phyloP scores from a whole-genome alignment of 2,113 vertebrate species.

The Percopsis transmontana region DNA sequence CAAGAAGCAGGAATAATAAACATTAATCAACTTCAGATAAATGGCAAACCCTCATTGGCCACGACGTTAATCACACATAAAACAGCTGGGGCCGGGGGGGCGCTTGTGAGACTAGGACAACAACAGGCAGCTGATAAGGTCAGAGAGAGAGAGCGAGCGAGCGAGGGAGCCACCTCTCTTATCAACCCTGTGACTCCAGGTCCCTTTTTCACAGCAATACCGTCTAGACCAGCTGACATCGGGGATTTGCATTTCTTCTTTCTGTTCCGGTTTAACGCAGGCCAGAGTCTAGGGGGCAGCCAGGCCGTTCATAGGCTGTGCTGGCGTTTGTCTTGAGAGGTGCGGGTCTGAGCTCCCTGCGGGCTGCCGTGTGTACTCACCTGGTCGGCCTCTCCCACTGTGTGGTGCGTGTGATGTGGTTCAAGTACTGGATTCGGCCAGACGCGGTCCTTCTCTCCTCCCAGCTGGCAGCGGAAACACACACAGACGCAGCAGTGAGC shows the following conservation, averaged over 20 bases:
- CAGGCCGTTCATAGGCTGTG: conserved; percentile 16
- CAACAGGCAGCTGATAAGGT: conserved; percentile 9
- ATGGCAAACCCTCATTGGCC: not conserved
- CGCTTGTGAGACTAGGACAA: not conserved
- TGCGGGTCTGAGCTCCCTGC: conserved; percentile 40
- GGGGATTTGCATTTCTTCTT: not conserved
- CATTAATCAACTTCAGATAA: conserved; percentile 3
- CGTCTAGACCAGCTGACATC: conserved; percentile 31
- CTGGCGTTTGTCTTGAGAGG: conserved; percentile 36
- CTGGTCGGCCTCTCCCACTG: conserved; percentile 98
- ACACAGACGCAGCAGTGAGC: conserved; percentile 43
- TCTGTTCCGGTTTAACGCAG: conserved; percentile 18
- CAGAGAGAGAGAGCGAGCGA: not conserved
- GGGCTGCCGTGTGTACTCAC: conserved; percentile 73
- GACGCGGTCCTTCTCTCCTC: conserved; percentile 96
- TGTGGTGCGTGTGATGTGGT: conserved; percentile 97
- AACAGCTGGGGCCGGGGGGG: not conserved
- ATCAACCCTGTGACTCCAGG: conserved; percentile 19
- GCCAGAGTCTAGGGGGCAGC: conserved; percentile 32
- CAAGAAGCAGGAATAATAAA: not conserved
- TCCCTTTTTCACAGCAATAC: conserved; percentile 26
- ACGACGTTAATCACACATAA: not conserved
- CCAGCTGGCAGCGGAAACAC: conserved; percentile 82
- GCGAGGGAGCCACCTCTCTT: not conserved
- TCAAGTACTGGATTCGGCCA: conserved; percentile 97